phyloP scores from a whole-genome alignment of 1,140 invertebrate genomes.

The Macrotrachela quadricornifera region DNA sequence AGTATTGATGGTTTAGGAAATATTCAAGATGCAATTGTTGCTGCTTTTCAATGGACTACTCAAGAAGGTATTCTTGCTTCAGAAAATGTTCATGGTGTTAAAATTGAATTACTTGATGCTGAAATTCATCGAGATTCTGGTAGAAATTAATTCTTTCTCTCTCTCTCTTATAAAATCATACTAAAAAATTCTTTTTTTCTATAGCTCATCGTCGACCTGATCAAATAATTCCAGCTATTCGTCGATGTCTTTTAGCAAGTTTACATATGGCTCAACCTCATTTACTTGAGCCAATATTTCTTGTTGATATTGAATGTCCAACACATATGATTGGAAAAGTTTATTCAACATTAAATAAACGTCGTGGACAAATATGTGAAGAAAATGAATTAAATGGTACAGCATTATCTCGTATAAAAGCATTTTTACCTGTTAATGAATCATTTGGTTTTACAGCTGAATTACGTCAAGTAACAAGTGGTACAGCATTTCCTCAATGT shows the following conservation, averaged over 20 bases:
- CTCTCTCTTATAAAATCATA: too few species aligned
- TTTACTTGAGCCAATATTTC: constrained; percentile 91
- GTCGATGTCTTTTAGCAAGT: constrained; percentile 84
- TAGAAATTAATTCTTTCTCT: too few species aligned
- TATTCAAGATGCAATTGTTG: constrained; percentile 1
- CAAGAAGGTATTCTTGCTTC: constrained; percentile 94
- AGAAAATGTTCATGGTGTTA: constrained; percentile 82
- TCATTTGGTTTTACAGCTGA: constrained; percentile 1
- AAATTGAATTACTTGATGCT: constrained; percentile 97
- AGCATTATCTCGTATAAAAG: not conserved
- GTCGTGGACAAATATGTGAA: not conserved
- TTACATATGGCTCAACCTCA: constrained; percentile 70
- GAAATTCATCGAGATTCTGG: constrained; percentile 87
- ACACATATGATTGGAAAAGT: not conserved
- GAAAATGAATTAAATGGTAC: not conserved
- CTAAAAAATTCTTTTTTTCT: too few species aligned
- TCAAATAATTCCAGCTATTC: constrained; percentile 96
- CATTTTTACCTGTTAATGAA: constrained; percentile 3
- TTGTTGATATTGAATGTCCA: constrained; percentile 70
- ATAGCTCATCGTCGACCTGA: constrained; percentile 93
- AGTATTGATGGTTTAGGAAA: not conserved
- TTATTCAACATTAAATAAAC: not conserved
- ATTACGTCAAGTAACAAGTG: not conserved
- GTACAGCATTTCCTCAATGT: constrained; percentile 4
- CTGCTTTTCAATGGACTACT: constrained; percentile 82